These are phyloP conservation scores for Nowickia ferox DNA, from an alignment of 2,888 invertebrate species.

Conservation along the genomic window DNA sequence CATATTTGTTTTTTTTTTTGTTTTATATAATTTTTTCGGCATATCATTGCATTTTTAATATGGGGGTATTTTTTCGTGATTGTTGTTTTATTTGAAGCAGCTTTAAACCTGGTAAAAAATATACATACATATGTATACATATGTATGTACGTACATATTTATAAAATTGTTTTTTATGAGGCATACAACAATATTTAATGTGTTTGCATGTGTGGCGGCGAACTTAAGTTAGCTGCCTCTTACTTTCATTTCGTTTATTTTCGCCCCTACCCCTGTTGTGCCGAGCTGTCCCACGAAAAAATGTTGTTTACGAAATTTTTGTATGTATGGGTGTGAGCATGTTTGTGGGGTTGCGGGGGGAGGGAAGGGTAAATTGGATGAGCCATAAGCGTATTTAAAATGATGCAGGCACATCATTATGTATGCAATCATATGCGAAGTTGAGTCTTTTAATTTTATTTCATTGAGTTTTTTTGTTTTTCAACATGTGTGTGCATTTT, in stretches of 20 bases:
- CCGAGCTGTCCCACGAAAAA: slow-evolving; percentile 48
- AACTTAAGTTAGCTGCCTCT: slow-evolving; percentile 56
- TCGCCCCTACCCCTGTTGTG: neutral
- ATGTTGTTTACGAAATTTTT: slow-evolving; percentile 41
- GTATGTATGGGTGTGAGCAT: neutral
- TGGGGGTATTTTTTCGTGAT: slow-evolving; percentile 68
- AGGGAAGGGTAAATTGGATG: slow-evolving; percentile 59
- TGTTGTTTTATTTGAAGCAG: slow-evolving; percentile 49
- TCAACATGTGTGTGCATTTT: slow-evolving; percentile 28
- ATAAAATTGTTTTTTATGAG: slow-evolving; percentile 26
- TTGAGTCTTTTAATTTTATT: slow-evolving; percentile 40
- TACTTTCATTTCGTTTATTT: neutral
- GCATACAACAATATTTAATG: slow-evolving; percentile 10
- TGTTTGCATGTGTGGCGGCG: slow-evolving; percentile 39
- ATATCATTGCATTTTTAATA: slow-evolving; percentile 79
- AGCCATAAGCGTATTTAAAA: slow-evolving; percentile 62
- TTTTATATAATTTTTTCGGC: slow-evolving; percentile 61
- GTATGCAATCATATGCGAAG: slow-evolving; percentile 70
- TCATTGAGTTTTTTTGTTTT: slow-evolving; percentile 28
- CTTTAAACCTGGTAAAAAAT: slow-evolving; percentile 44
- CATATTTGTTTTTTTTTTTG: slow-evolving; percentile 36
- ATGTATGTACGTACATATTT: neutral
- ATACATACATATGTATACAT: slow-evolving; percentile 7
- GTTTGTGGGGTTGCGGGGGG: neutral
- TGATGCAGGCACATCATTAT: slow-evolving; percentile 64